A percentile compares a stretch with the other conserved stretches of the same genome.
phyloP scores from a whole-genome alignment of 1,140 invertebrate species.

The Orchesella cincta region DNA sequence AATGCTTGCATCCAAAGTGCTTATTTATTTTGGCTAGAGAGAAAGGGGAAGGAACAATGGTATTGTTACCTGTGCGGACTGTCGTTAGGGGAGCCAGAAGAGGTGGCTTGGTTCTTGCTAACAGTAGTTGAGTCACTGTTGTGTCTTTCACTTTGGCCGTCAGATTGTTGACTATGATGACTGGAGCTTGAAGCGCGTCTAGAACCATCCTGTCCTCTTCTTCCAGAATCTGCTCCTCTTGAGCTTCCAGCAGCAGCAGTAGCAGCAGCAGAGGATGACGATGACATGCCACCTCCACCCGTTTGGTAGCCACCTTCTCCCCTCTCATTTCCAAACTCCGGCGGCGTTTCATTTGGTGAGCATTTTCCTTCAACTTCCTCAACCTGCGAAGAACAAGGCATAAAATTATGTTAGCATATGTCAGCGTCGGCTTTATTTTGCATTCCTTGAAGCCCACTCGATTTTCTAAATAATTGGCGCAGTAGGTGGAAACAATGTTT shows the following conservation, averaged over 20 bases:
- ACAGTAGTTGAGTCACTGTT: slow-evolving; percentile 20
- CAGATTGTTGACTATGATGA: not conserved
- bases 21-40: no score
- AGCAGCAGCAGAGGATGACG: slow-evolving; percentile 16
- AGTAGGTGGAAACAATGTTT: no score
- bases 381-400: slow-evolving; percentile 45
- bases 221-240: not conserved
- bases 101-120: slow-evolving; percentile 6
- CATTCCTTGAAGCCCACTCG: no score
- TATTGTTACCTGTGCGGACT: slow-evolving; percentile 22
- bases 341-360: slow-evolving; percentile 47
- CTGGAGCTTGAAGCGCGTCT: slow-evolving; percentile 12
- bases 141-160: not conserved
- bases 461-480: no score
- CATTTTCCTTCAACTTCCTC: slow-evolving; percentile 51
- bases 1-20: no score
- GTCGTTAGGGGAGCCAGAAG: slow-evolving; percentile 18
- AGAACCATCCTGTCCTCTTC: slow-evolving; percentile 4
- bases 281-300: not conserved
- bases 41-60: not conserved
- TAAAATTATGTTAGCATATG: no score
- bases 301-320: not conserved
- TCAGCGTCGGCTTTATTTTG: no score
- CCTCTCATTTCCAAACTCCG: slow-evolving; percentile 37
- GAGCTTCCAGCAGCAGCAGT: slow-evolving; percentile 26